phyloP scores from a whole-genome alignment of 2,888 invertebrate species.

The Orthonevra nobilis region DNA sequence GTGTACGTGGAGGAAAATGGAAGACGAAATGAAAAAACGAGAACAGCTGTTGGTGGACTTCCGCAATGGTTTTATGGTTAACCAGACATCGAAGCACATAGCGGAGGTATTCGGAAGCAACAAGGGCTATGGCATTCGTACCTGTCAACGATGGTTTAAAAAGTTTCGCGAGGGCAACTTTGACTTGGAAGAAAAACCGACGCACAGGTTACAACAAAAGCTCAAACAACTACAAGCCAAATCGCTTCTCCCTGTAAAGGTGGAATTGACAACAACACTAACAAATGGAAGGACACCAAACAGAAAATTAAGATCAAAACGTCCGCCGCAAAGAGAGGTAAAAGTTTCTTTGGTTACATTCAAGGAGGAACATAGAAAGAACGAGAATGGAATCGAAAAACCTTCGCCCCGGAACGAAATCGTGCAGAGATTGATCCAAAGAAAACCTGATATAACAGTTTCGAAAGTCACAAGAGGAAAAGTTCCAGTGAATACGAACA shows the following conservation, averaged over 20 bases:
- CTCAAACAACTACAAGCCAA: not conserved
- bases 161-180: conserved; percentile 39
- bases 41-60: conserved; percentile 20
- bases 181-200: conserved; percentile 7
- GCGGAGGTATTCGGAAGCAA: conserved; percentile 2
- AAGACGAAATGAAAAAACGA: conserved; percentile 28
- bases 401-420: too few species aligned
- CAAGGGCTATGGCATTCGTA: conserved; percentile 1
- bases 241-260: not conserved
- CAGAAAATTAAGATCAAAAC: not conserved
- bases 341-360: not conserved
- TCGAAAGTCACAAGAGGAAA: not conserved
- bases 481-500: not conserved
- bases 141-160: conserved; percentile 37
- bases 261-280: not conserved
- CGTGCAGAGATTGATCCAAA: conserved; percentile 19
- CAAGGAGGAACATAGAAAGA: not conserved
- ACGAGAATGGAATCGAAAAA: too few species aligned
- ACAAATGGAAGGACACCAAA: not conserved
- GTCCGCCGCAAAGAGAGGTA: not conserved
- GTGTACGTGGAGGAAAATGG: conserved; percentile 1
- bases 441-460: conserved; percentile 30
- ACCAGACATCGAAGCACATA: not conserved
- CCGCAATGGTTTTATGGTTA: not conserved
- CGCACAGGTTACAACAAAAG: not conserved